A percentile compares a stretch with the other conserved stretches of the same genome.
These are phyloP conservation scores for Pemphigus obesinymphae DNA, from an alignment of 1,140 invertebrate genomes.

Conservation along the genomic window DNA sequence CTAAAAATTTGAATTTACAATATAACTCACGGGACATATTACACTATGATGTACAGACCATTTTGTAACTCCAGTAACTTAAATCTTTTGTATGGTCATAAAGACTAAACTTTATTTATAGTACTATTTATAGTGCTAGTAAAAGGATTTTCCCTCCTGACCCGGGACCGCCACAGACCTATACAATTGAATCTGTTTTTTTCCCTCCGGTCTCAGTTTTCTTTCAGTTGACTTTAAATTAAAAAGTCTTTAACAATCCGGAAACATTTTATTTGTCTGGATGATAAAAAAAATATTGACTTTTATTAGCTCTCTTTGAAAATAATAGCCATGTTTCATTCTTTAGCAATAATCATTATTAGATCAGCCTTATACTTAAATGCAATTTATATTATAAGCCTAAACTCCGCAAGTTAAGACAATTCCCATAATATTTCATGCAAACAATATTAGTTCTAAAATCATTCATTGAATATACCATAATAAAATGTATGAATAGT, in stretches of 20 bases:
- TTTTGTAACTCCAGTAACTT: conserved; percentile 4
- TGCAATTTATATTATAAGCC: not conserved
- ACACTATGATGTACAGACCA: not conserved
- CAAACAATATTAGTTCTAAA: not conserved
- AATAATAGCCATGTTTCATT: conserved; percentile 16
- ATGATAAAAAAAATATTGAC: conserved; percentile 20
- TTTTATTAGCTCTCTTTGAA: conserved; percentile 10
- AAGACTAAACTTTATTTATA: conserved; percentile 35
- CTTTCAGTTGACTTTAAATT: conserved; percentile 28
- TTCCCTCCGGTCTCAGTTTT: not conserved
- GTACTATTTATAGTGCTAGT: not conserved
- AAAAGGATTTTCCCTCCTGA: conserved; percentile 22
- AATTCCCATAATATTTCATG: not conserved
- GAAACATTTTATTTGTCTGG: conserved; percentile 31
- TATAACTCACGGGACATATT: not conserved
- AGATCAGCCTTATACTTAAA: conserved; percentile 5
- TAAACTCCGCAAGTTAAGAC: not conserved
- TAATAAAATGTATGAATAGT: too few relatives aligned
- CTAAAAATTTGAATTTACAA: not conserved
- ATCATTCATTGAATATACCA: too few relatives aligned
- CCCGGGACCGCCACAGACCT: not conserved
- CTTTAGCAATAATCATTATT: not conserved
- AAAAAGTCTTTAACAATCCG: conserved; percentile 31
- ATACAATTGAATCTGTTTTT: conserved; percentile 18
- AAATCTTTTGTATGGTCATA: conserved; percentile 30